Evolutionary conservation across 2,113 vertebrate genomes (phyloP), one percentile per base, ranked within the genome.

Genomic region (Peromyscus polionotus): DNA sequence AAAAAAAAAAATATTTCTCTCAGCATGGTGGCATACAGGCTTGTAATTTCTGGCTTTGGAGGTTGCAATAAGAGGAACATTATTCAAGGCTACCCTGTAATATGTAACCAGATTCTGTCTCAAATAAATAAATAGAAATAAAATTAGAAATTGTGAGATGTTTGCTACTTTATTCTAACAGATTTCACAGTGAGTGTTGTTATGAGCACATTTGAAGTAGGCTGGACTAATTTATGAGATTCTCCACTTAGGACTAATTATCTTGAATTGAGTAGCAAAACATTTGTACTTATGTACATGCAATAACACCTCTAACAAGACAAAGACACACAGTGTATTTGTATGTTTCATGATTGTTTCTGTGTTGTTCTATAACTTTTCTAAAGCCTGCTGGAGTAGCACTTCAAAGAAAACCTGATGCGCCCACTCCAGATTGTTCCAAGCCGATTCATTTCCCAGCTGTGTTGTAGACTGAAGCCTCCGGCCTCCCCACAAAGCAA

Each of bases 331-430:
- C 7, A 4, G 28, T 0, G 22, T 6, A 14, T 33, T 33, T 73
- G 65, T 81, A 88, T 42, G 16, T 12, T 68, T 96, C 93, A 6
- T 95, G 3, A 48, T 51, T 79, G 36, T 88, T 93, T 96, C 77
- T 22, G 0, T 0, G 75, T 84, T 54, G 13, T 63, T 89, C 84
- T 93, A 36, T 76, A 65, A 20, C 94, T 93, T 89, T 97, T 65
- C 54, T 67, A 59, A 63, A 95, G 95, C 48, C 17, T 81, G 92
- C 16, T 92, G 39, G 85, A 93, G 93, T 96, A 59, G 31, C 57
- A 0, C 39, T 39, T 0, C 77, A 13, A 77, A 86, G 70, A 67
- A 93, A 96, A 89, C 97, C 98, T 63, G 90, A 99, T 99, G 99
- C 98, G 92, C 97, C 95, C 97, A 26, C 87, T 98, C 3, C 95